A percentile compares a stretch with the other conserved stretches of the same genome.
Evolutionary conservation across 2,888 invertebrate species (phyloP).

Genomic region (Drosophila seclusa): DNA sequence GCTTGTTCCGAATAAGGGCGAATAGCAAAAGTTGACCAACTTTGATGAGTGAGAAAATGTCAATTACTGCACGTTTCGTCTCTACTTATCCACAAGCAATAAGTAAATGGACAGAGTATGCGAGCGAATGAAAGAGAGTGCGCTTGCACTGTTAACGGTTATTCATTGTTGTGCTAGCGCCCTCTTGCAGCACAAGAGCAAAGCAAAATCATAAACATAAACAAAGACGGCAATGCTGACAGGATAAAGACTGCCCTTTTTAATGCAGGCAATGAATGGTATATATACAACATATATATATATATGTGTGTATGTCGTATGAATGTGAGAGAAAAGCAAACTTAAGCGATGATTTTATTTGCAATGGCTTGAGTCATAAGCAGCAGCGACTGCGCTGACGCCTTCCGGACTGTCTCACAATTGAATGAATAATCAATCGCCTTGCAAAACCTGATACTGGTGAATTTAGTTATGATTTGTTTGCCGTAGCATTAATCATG

Average conservation of each 20-base stretch:
- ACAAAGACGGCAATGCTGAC: constrained; percentile 36
- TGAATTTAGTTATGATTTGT: constrained; percentile 1
- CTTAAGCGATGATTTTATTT: constrained; percentile 15
- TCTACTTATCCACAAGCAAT: not conserved
- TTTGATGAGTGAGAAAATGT: constrained; percentile 38
- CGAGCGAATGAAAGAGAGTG: constrained; percentile 2
- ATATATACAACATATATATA: too few species aligned
- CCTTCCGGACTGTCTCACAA: constrained; percentile 29
- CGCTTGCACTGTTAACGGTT: constrained; percentile 17
- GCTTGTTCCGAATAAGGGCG: constrained; percentile 25
- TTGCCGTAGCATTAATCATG: constrained; percentile 20
- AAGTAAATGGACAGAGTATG: constrained; percentile 1
- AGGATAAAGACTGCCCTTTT: constrained; percentile 51
- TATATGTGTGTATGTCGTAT: not conserved
- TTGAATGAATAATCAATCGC: constrained; percentile 47
- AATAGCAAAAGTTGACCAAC: constrained; percentile 21
- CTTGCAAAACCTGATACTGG: constrained; percentile 30
- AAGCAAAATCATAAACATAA: constrained; percentile 30
- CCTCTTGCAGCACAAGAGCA: constrained; percentile 5
- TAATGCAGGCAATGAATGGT: constrained; percentile 12
- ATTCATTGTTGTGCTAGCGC: constrained; percentile 7
- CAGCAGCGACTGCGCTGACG: constrained; percentile 37
- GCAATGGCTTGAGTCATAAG: constrained; percentile 48
- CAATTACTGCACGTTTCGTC: constrained; percentile 33
- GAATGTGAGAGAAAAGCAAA: not conserved